Evolutionary conservation across 2,113 vertebrate genomes (phyloP).

Genomic region (Osmerus mordax): DNA sequence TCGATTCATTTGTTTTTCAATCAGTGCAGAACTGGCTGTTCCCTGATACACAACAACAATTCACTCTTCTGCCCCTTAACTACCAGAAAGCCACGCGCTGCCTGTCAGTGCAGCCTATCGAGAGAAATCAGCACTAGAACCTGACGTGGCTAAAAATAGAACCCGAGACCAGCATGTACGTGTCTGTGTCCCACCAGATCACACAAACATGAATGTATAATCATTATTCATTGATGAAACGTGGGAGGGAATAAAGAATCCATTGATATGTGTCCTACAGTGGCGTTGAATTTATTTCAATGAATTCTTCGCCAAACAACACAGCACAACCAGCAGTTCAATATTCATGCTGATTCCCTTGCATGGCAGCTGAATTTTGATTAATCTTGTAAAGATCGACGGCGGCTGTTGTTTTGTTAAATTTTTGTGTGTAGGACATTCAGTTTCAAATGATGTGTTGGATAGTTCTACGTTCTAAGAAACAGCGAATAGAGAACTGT

Average conservation of each 20-base stretch:
- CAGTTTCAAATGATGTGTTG: neutral
- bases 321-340: neutral
- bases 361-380: slow-evolving; percentile 26
- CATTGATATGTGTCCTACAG: slow-evolving; percentile 10
- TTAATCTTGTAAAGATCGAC: slow-evolving; percentile 34
- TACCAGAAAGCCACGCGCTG: slow-evolving; percentile 19
- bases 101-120: slow-evolving; percentile 33
- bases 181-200: slow-evolving; percentile 13
- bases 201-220: slow-evolving; percentile 21
- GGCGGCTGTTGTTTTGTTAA: neutral
- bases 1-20: slow-evolving; percentile 23
- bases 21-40: neutral
- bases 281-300: slow-evolving; percentile 5
- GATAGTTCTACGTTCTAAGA: too few relatives aligned
- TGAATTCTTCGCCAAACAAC: slow-evolving; percentile 8
- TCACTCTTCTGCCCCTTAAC: slow-evolving; percentile 33
- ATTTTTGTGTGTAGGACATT: slow-evolving; percentile 3
- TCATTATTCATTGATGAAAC: slow-evolving; percentile 34
- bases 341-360: slow-evolving; percentile 26
- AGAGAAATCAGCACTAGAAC: slow-evolving; percentile 1
- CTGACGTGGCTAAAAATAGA: slow-evolving; percentile 31
- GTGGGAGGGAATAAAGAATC: slow-evolving; percentile 1
- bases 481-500: too few relatives aligned
- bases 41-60: slow-evolving; percentile 14
- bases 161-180: neutral